Evolutionary conservation across 2,113 vertebrate species (phyloP), one percentile per base, ranked within the genome.

Genomic region (Uropsilus gracilis): DNA sequence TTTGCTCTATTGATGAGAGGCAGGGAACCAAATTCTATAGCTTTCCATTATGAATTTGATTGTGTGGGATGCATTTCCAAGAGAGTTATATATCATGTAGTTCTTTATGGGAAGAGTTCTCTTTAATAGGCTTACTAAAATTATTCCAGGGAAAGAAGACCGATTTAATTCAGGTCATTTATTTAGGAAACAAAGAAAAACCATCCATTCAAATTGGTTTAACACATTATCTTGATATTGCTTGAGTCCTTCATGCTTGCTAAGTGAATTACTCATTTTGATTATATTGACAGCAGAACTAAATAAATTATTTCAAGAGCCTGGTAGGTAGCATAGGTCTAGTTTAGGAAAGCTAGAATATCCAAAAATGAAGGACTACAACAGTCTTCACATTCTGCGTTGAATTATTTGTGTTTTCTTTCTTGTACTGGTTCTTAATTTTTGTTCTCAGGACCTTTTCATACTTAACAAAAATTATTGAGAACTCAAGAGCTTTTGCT

Each of bases 31-130:
- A 46, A 76, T 91, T 91, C n/a, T 63, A 6, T 86, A 63, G 77
- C 55, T 89, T 91, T 89, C 42, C 10, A 32, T 84, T 73, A 75
- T 48, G 87, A 78, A 75, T 75, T 73, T 75, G 66, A 85, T 91
- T 76, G 18, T 82, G 75, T 90, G 57, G 30, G 71, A 46, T 68
- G 42, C 5, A 85, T 85, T 91, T 88, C n/a, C 37, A 86, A 76
- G 73, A 75, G 53, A 91, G 39, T 94, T 85, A 59, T 94, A 30
- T 88, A 30, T 73, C 57, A 71, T 50, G 24, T 91, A 76, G 48
- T 48, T 28, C 24, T 90, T 95, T 55, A n/a, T 91, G 84, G 84
- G 78, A 94, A 86, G n/a, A 95, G 46, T 80, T 85, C 57, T 86
- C 22, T 87, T 77, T 75, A 55, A 57, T 94, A 91, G 72, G 37